phyloP scores from a whole-genome alignment of 2,888 invertebrate genomes.

The Caenorhabditis sulstoni region DNA sequence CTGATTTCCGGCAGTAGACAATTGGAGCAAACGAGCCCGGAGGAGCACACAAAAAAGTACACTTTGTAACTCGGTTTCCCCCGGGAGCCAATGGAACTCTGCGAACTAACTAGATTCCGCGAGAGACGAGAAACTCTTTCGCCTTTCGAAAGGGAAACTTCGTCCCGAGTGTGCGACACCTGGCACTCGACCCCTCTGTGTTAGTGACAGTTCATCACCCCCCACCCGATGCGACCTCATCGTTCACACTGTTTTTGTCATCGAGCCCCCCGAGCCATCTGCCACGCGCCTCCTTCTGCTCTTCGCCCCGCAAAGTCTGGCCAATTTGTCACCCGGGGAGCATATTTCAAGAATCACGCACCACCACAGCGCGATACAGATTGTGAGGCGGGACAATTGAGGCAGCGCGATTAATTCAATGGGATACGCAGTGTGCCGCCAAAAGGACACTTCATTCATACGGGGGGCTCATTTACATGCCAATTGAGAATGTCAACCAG shows the following conservation, averaged over 20 bases:
- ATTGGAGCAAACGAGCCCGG: constrained; percentile 18
- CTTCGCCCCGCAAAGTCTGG: no score
- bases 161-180: background rate
- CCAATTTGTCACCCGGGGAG: constrained; percentile 29
- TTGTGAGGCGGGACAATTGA: constrained; percentile 1
- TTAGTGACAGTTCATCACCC: constrained; percentile 8
- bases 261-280: constrained; percentile 20
- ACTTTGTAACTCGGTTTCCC: constrained; percentile 34
- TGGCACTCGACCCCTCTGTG: background rate
- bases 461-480: constrained; percentile 44
- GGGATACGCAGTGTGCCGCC: constrained; percentile 30
- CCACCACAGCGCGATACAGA: constrained; percentile 2
- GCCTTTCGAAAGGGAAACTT: no score
- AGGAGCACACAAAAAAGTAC: constrained; percentile 18
- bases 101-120: background rate
- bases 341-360: constrained; percentile 55
- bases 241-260: constrained; percentile 36
- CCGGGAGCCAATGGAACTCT: background rate
- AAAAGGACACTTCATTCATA: constrained; percentile 49
- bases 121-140: background rate
- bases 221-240: constrained; percentile 13
- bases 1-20: constrained; percentile 11
- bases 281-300: constrained; percentile 1
- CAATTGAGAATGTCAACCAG: constrained; percentile 25
- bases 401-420: constrained; percentile 44